These are phyloP conservation scores for Drosophila kepulauana DNA, from an alignment of 1,140 invertebrate species.

Conservation along the genomic window DNA sequence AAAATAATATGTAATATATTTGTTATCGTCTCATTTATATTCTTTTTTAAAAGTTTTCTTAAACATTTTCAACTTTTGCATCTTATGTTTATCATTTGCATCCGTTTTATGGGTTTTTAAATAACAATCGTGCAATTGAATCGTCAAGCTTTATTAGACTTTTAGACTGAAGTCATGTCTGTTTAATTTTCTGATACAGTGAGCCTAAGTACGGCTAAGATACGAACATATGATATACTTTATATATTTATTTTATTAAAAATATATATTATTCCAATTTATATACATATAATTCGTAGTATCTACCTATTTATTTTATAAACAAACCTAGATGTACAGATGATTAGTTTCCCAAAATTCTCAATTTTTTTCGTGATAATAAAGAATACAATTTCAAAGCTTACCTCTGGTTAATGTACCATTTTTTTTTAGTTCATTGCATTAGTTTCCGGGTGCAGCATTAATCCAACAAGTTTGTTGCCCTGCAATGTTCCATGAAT, in stretches of 20 bases:
- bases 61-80: constrained; percentile 56
- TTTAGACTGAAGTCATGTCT: constrained; percentile 36
- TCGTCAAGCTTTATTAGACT: constrained; percentile 50
- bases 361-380: constrained; percentile 62
- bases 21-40: too few species aligned
- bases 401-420: constrained; percentile 12
- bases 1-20: too few species aligned
- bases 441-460: constrained; percentile 57
- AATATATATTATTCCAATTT: too few species aligned
- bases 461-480: constrained; percentile 75
- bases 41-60: too few species aligned
- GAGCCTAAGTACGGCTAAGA: too few species aligned
- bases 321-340: too few species aligned
- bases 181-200: constrained; percentile 55
- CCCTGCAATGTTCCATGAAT: constrained; percentile 67
- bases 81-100: constrained; percentile 72
- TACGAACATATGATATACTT: too few species aligned
- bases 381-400: constrained; percentile 67
- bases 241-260: too few species aligned
- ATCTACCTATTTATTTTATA: too few species aligned
- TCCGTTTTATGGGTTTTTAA: constrained; percentile 69
- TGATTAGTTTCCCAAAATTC: constrained; percentile 23
- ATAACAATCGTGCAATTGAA: constrained; percentile 65
- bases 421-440: neutral
- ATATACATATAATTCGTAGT: too few species aligned